Conservation (phyloP, 2,888 invertebrate genomes). For the Lochmaea crataegi region DNA sequence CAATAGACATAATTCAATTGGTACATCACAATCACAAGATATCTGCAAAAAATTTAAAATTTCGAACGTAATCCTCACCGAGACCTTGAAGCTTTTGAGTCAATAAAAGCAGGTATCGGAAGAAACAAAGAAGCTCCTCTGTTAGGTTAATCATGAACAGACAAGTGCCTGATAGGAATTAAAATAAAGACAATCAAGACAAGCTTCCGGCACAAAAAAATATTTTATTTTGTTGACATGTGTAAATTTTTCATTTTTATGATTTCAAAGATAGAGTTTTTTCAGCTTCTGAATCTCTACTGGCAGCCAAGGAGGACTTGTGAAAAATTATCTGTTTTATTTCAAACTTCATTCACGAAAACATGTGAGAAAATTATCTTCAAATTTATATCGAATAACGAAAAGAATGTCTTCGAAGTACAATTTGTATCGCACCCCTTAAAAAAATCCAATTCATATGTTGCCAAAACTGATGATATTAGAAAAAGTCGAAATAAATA, state of each 20-base stretch:
- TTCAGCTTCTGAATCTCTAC: too few species aligned
- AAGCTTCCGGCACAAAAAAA: too few species aligned
- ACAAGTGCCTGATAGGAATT: too few species aligned
- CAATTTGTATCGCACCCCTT: neutral
- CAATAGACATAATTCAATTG: neutral
- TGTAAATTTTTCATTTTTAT: too few species aligned
- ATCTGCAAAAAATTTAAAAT: neutral
- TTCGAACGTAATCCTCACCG: neutral
- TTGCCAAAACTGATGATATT: constrained; percentile 18
- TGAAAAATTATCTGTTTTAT: too few species aligned
- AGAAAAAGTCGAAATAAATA: constrained; percentile 14
- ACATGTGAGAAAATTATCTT: neutral
- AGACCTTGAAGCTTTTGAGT: neutral
- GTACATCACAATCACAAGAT: constrained; percentile 2
- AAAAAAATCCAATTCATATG: constrained; percentile 2
- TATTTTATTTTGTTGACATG: too few species aligned
- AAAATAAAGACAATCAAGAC: too few species aligned
- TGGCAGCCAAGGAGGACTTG: too few species aligned
- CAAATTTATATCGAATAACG: neutral
- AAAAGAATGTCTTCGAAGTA: neutral
- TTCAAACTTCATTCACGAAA: neutral
- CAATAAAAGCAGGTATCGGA: neutral
- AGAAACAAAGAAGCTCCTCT: neutral
- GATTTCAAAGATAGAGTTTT: too few species aligned
- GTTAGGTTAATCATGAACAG: too few species aligned